Evolutionary conservation across 1,140 invertebrate genomes (phyloP), one percentile per base, ranked within the genome.

Genomic region (Cherax quadricarinatus): DNA sequence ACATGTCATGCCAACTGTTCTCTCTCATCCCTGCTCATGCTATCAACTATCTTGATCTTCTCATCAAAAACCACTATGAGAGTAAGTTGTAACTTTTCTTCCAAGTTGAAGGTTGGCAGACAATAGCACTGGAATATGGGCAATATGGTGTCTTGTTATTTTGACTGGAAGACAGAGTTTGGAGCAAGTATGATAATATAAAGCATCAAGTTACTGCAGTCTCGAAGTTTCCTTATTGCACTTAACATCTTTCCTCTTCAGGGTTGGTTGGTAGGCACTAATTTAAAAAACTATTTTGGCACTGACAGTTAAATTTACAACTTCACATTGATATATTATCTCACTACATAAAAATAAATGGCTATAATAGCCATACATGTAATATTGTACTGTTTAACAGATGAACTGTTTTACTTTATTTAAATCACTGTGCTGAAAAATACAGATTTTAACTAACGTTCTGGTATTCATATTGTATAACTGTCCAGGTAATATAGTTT

Each of bases 51-150:
- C 70, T 30, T 9, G n/a, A 30, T n/a, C 70, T n/a, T 30, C 24
- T 75, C 70, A 75, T 41, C 30, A 75, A 75, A 75, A 14, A n/a
- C 70, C n/a, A 75, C 24, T 30, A 30, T 75, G 70, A 7, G 70
- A 75, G 70, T n/a, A 24, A 75, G n/a, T 75, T 24, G 30, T 30
- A 75, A 75, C 70, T 75, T 70, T 18, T 18, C 70, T 75, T 75
- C 70, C 70, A 30, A 75, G n/a, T 75, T 30, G 70, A 75, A 75
- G 70, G 70, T 75, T 30, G 70, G 70, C 70, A 75, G 70, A 75
- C 70, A 75, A 21, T 75, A 75, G 5, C 24, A 75, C 70, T 75
- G 70, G 70, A 30, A 10, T n/a, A 75, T 12, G 9, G 70, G 70
- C 24, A 41, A 75, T 75, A 5, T 75, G n/a, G 30, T 75, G 24